Evolutionary conservation across 2,888 invertebrate species (phyloP).

Genomic region (Epirrita christyi): DNA sequence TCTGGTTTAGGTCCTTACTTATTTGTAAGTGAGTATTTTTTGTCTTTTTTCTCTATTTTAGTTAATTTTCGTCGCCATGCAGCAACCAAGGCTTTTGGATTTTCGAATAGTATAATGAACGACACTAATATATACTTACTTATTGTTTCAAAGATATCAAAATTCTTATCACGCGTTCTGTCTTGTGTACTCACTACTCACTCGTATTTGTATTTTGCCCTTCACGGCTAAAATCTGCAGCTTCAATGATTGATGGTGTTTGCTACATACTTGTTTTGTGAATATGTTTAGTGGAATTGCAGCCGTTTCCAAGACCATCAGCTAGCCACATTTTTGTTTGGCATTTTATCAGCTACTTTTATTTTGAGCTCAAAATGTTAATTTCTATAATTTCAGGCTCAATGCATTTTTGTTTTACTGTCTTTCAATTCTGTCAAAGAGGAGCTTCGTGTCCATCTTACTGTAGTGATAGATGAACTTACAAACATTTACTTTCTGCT

Average conservation of each 20-base stretch:
- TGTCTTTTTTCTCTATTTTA: neutral
- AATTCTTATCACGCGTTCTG: conserved; percentile 8
- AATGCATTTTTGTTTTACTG: no score
- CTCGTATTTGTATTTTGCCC: conserved; percentile 2
- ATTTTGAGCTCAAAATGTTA: no score
- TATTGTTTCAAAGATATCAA: conserved; percentile 15
- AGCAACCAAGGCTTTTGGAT: conserved; percentile 10
- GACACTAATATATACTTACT: conserved; percentile 4
- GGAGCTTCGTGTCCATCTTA: no score
- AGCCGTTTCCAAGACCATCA: no score
- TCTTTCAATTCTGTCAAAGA: no score
- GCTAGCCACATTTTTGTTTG: neutral
- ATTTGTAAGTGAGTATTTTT: neutral
- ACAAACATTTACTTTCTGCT: neutral
- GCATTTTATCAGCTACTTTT: no score
- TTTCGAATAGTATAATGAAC: conserved; percentile 4
- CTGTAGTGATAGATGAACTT: neutral
- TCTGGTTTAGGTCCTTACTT: no score
- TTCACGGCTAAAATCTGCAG: neutral
- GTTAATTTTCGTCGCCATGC: neutral
- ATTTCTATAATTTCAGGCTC: no score
- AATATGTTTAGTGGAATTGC: no score
- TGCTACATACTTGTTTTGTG: no score
- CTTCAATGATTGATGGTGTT: no score
- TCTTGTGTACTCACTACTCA: neutral